Percentiles rank a stretch among this genome's conserved stretches.
Conservation (phyloP, 2,113 vertebrate genomes). For the Bolborhynchus lineola region DNA sequence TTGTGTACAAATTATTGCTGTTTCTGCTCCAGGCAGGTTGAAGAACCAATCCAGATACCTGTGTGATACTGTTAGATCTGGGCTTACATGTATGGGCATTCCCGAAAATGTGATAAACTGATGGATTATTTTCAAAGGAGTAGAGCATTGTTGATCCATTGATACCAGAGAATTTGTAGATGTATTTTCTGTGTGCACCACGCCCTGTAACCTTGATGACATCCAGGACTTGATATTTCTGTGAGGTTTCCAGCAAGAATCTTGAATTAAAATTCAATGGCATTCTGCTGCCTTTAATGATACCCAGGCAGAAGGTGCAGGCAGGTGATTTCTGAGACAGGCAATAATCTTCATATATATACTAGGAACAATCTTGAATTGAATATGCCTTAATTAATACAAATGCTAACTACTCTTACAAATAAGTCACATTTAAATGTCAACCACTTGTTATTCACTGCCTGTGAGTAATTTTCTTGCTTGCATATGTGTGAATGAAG, state of each 20-base stretch:
- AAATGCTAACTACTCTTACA: conserved; percentile 39
- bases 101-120: neutral
- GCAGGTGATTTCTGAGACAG: conserved; percentile 15
- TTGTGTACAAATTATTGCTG: neutral
- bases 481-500: conserved; percentile 22
- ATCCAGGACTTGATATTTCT: neutral
- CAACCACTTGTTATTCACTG: conserved; percentile 46
- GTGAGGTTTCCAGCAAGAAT: neutral
- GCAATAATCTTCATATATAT: neutral
- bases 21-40: neutral
- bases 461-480: conserved; percentile 32
- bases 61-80: neutral
- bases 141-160: neutral
- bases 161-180: neutral
- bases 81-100: neutral
- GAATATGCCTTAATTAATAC: conserved; percentile 49
- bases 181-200: neutral
- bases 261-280: neutral
- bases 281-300: conserved; percentile 15
- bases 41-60: neutral
- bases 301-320: neutral
- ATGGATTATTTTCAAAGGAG: neutral
- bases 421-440: conserved; percentile 47
- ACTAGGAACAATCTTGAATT: neutral
- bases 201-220: neutral